Evolutionary conservation across 2,113 vertebrate genomes (phyloP).

Genomic region (human): GRCh38 chr2:206981501-206982000

Average conservation of each 20-base stretch:
- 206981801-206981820: conserved; percentile 20
- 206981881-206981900: background rate
- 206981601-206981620: no score
- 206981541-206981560: no score
- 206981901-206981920: conserved; percentile 82
- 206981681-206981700: no score
- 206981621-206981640: no score
- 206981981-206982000: conserved; percentile 61
- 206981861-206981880: background rate
- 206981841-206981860: conserved; percentile 1
- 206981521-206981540: no score
- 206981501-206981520: no score
- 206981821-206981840: background rate
- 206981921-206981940: conserved; percentile 53
- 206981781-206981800: background rate
- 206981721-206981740: background rate
- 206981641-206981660: no score
- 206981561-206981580: no score
- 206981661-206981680: no score
- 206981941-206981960: background rate
- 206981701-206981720: background rate
- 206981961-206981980: conserved; percentile 48
- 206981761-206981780: background rate
- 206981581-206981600: no score
- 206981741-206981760: conserved; percentile 5